phyloP scores from a whole-genome alignment of 2,888 invertebrate genomes.

The Trachelus stipa region DNA sequence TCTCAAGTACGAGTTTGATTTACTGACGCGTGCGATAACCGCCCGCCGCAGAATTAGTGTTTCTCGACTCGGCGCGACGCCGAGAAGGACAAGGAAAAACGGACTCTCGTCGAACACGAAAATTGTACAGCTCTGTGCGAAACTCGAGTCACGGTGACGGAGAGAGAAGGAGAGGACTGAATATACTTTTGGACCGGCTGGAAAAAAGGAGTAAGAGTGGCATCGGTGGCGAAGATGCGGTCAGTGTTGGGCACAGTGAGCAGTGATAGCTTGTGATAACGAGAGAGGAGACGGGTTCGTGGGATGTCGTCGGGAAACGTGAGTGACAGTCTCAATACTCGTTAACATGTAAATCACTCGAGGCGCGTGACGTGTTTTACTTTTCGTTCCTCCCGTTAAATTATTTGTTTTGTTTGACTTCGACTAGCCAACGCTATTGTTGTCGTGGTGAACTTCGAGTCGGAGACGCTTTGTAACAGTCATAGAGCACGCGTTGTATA shows the following conservation, averaged over 20 bases:
- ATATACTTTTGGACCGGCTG: conserved; percentile 1
- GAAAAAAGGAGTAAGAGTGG: conserved; percentile 14
- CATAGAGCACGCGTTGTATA: background rate
- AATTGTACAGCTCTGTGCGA: background rate
- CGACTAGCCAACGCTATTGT: background rate
- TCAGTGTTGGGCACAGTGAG: conserved; percentile 33
- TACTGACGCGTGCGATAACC: background rate
- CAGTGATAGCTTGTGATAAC: conserved; percentile 31
- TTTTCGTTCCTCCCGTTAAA: conserved; percentile 21
- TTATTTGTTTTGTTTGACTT: background rate
- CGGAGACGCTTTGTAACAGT: background rate
- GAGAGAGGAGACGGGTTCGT: conserved; percentile 13
- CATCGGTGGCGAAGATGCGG: conserved; percentile 22
- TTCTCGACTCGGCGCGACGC: conserved; percentile 8
- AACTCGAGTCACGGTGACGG: background rate
- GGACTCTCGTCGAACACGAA: background rate
- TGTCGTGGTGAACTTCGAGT: background rate
- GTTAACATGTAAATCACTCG: conserved; percentile 22
- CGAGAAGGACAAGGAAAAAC: conserved; percentile 8
- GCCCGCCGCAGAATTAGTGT: conserved; percentile 1
- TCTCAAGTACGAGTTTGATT: conserved; percentile 31
- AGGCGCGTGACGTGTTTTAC: conserved; percentile 21
- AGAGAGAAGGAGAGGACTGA: conserved; percentile 8
- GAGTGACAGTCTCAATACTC: conserved; percentile 9
- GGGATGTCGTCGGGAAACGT: conserved; percentile 8